Percentiles rank a stretch among this genome's conserved stretches.
Evolutionary conservation across 2,888 invertebrate genomes (phyloP).

Genomic region (Eubasilissa splendida): DNA sequence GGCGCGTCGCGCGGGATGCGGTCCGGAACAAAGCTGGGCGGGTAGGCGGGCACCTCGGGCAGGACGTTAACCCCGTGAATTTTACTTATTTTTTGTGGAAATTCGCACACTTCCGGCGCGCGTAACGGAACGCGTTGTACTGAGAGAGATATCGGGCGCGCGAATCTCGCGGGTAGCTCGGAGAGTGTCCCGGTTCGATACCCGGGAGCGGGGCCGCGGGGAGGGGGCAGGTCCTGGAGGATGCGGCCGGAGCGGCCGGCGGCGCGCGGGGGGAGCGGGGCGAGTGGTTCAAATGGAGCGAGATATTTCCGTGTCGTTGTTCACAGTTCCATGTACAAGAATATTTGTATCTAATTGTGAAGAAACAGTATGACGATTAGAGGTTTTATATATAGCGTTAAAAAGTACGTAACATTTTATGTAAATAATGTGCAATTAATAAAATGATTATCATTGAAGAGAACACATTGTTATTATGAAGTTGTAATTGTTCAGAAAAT

Average conservation of each 20-base stretch:
- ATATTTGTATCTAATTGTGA: no score
- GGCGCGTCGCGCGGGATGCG: not conserved
- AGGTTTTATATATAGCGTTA: no score
- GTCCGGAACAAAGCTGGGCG: conserved; percentile 23
- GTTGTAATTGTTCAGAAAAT: no score
- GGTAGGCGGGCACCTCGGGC: conserved; percentile 13
- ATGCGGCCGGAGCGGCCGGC: conserved; percentile 23
- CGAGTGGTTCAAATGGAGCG: not conserved
- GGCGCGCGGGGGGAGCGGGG: conserved; percentile 7
- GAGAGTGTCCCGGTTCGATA: conserved; percentile 46
- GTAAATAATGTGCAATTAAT: no score
- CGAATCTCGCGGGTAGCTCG: conserved; percentile 45
- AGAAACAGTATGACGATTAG: no score
- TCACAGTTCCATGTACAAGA: no score
- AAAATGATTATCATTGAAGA: no score
- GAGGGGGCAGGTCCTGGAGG: conserved; percentile 58
- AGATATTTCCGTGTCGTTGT: no score
- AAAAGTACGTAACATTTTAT: no score
- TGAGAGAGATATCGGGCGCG: conserved; percentile 50
- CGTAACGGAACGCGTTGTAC: conserved; percentile 48
- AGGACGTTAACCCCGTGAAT: conserved; percentile 44
- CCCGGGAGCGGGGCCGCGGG: conserved; percentile 44
- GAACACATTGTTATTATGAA: no score
- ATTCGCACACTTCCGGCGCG: conserved; percentile 52
- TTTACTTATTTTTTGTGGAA: conserved; percentile 29